Evolutionary conservation across 2,113 vertebrate species (phyloP).

Genomic region (Nesogale talazaci): DNA sequence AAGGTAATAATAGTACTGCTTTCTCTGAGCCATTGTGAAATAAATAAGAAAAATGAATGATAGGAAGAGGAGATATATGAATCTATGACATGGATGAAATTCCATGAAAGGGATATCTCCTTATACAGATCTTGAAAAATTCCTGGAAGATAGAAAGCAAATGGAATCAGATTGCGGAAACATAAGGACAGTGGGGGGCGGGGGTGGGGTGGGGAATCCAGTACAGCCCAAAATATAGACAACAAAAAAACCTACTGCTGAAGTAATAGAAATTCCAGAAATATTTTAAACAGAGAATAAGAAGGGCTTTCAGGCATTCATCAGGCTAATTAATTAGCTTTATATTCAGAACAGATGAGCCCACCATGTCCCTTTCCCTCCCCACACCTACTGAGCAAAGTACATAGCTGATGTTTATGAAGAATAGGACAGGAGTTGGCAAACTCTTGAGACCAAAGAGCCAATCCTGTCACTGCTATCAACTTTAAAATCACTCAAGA

Average conservation of each 20-base stretch:
- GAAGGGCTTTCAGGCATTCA: not conserved
- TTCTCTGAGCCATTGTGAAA: not conserved
- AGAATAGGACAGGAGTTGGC: too few relatives aligned
- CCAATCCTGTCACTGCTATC: too few relatives aligned
- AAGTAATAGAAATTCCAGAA: slow-evolving; percentile 64
- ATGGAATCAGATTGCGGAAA: slow-evolving; percentile 68
- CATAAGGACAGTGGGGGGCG: not conserved
- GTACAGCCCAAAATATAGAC: slow-evolving; percentile 9
- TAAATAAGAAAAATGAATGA: slow-evolving; percentile 32
- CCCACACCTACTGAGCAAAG: not conserved
- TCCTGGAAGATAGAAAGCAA: slow-evolving; percentile 71
- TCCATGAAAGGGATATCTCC: slow-evolving; percentile 19
- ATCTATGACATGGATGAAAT: not conserved
- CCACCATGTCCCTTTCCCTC: not conserved
- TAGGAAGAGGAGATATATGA: slow-evolving; percentile 18
- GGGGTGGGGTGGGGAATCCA: not conserved
- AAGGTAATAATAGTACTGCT: not conserved
- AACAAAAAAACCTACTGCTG: slow-evolving; percentile 34
- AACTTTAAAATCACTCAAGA: too few relatives aligned
- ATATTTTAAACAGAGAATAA: slow-evolving; percentile 44
- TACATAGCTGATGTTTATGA: not conserved
- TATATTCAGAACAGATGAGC: slow-evolving; percentile 25
- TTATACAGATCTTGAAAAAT: slow-evolving; percentile 67
- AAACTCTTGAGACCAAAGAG: too few relatives aligned
- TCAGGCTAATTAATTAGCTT: slow-evolving; percentile 42